Base-by-base conservation (phyloP, 2,797 vertebrate species). In the Phoeniculus purpureus region DNA sequence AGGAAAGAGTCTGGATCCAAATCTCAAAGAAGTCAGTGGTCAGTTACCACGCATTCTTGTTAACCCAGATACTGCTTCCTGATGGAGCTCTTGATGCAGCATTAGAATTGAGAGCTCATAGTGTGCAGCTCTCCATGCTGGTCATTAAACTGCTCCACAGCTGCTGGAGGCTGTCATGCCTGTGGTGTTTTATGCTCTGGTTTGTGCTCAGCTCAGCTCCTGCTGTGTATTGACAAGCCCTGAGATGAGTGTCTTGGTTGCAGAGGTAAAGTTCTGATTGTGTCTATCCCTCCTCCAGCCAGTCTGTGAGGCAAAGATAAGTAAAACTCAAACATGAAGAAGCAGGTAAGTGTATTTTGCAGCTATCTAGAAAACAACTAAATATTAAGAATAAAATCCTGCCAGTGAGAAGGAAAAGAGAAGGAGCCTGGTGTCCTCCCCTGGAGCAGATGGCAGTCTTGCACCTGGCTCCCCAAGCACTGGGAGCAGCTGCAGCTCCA, bases 191-290 rank as follows among this genome's bases (percentile, higher is more conserved):
- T 3, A 31, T 19, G 31, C 29, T 55, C 50, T 10, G 60, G 48
- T 21, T 22, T 3, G 6, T 11, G 45, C 74, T 70, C 71, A 6
- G 66, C 59, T 67, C 47, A 15, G 71, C n/a, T 26, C 27, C 65
- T 65, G 27, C 56, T 0, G 0, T 9, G 40, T 15, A 3, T 40
- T 43, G n/a, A n/a, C 67, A 19, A 2, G 50, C 48, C 4, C 50
- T 3, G 20, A 37, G 54, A 23, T 15, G 27, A 87, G 55, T 1
- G 6, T 34, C 59, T 40, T 7, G 8, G 43, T 74, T 84, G 74
- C 74, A 55, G 40, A 26, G 66, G 37, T n/a, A 29, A 66, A 72
- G 61, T 55, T 43, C 23, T 3, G 4, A 15, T 48, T 76, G 54
- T 74, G n/a, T 59, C 65, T 50, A 8, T 61, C 51, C 32, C 31